These are phyloP conservation scores for Phodopus roborovskii DNA, from an alignment of 2,113 vertebrate genomes.

Conservation along the genomic window DNA sequence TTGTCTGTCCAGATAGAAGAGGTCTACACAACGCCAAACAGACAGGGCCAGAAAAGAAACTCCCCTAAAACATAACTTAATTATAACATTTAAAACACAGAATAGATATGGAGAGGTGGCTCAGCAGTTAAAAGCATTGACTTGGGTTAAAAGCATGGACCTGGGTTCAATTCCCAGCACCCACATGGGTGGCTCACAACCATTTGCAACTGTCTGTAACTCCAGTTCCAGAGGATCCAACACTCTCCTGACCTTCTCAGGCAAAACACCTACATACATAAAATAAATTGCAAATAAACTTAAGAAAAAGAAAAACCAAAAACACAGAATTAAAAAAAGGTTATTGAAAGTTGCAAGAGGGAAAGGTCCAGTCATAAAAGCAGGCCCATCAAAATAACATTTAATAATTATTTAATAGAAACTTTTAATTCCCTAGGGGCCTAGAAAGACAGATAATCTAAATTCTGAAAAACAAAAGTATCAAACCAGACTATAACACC, in stretches of 20 bases:
- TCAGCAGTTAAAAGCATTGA: neutral
- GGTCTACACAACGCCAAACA: neutral
- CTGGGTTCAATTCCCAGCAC: neutral
- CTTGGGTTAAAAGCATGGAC: neutral
- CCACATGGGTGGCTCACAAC: neutral
- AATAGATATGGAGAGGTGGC: neutral
- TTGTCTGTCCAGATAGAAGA: neutral
- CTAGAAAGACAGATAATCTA: neutral
- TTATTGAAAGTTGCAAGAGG: neutral
- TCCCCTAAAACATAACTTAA: neutral
- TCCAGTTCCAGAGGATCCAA: neutral
- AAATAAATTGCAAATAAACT: neutral
- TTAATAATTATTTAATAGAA: neutral
- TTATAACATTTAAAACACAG: neutral
- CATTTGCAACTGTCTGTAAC: neutral
- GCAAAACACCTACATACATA: neutral
- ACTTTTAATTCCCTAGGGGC: neutral
- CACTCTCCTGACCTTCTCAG: neutral
- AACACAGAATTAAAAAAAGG: neutral
- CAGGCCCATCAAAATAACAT: neutral
- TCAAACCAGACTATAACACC: neutral
- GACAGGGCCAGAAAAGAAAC: neutral
- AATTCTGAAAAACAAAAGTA: neutral
- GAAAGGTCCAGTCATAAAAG: neutral
- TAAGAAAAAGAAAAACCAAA: neutral